Base-by-base conservation (phyloP, 2,888 invertebrate species). In the Cerceris ruficornis region DNA sequence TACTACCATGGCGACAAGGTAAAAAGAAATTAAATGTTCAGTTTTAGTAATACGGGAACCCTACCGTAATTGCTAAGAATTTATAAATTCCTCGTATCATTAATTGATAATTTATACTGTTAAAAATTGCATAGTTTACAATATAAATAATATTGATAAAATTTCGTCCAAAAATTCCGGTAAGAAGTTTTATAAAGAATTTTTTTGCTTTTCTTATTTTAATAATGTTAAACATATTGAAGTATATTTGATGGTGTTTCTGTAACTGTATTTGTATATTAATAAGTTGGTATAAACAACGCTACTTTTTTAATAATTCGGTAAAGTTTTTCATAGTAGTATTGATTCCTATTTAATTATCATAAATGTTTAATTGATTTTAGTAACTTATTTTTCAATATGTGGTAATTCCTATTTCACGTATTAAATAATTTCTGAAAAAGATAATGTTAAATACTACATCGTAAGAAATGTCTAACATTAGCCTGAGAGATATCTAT, bases 151-250 rank as follows among this genome's bases (percentile, higher is more conserved):
- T 68, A 57, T 52, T 15, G 46, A 70, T 52, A 60, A 57, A 78
- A 62, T 60, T 65, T 68, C 57, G 70, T 75, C 75, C 67, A 80
- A 66, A 43, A 78, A 57, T 65, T 59, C 54, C 64, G 42, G 7
- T 55, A 52, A 17, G 69, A 57, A 67, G 7, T 41, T 68, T 54
- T 15, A 11, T 9, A 11, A 17, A 74, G 7, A 65, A 55, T 60
- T 73, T 76, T 9, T 64, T 28, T 68, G 55, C 46, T 8, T 15
- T 52, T 55, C 58, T 46, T 28, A 70, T 39, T 15, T 67, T 75
- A 41, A 39, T 59, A 58, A 69, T 58, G 41, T 43, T 62, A 55
- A 61, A 58, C 52, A 57, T 57, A 39, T 54, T 65, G 55, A 15
- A 14, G 42, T 54, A 9, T 46, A 61, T 71, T 39, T 43, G 15